Conservation (phyloP, 2,797 vertebrate species). For the Urophycis tenuis region DNA sequence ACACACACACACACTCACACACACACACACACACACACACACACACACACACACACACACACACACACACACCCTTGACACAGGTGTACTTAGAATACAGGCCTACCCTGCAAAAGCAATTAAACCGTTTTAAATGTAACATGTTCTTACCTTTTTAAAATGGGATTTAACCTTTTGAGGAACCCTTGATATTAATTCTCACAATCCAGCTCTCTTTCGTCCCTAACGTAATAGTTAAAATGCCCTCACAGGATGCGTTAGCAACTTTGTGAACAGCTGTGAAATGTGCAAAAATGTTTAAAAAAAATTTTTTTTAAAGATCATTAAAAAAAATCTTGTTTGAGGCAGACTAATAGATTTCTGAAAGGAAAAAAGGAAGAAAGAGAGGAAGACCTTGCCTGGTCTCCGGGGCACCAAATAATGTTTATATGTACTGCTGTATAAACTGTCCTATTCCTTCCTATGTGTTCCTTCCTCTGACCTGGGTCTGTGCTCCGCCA, state of each 20-base stretch:
- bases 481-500: constrained; percentile 30
- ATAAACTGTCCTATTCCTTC: constrained; percentile 50
- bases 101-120: not conserved
- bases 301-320: not conserved
- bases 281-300: not conserved
- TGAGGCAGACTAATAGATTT: not conserved
- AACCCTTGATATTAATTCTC: no score
- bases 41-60: no score
- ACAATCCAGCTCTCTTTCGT: no score
- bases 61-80: no score
- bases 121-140: no score
- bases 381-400: constrained; percentile 10
- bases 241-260: not conserved
- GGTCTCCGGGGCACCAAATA: constrained; percentile 9
- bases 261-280: not conserved
- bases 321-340: not conserved
- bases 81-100: not conserved
- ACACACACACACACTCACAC: no score
- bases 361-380: not conserved
- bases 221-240: not conserved
- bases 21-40: no score
- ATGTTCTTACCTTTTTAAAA: not conserved
- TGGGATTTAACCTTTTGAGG: not conserved
- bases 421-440: constrained; percentile 38
- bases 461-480: constrained; percentile 3